These are phyloP conservation scores for Chelonus formosanus DNA, from an alignment of 2,888 invertebrate genomes.

Conservation along the genomic window DNA sequence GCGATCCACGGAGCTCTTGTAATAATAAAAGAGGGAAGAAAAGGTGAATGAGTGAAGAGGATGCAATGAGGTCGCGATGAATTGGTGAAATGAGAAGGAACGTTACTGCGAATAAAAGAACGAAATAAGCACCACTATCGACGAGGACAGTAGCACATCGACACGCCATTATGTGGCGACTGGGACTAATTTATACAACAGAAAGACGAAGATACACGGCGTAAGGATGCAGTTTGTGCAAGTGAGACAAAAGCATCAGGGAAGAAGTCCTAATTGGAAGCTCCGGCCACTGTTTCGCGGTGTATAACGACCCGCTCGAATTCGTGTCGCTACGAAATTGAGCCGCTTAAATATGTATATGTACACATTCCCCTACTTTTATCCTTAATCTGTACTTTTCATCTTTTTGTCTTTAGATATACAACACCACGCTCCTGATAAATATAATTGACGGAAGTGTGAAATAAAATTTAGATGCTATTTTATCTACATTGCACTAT, in stretches of 20 bases:
- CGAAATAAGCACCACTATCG: slow-evolving; percentile 38
- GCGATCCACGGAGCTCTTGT: slow-evolving; percentile 9
- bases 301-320: slow-evolving; percentile 49
- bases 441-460: no score
- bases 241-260: slow-evolving; percentile 33
- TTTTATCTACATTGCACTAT: no score
- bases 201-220: slow-evolving; percentile 59
- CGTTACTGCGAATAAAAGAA: slow-evolving; percentile 10
- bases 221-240: slow-evolving; percentile 26
- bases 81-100: slow-evolving; percentile 28
- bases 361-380: slow-evolving; percentile 13
- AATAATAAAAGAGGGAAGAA: slow-evolving; percentile 24
- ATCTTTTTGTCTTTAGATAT: not conserved
- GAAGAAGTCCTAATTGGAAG: slow-evolving; percentile 59
- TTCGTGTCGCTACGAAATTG: slow-evolving; percentile 50
- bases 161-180: slow-evolving; percentile 65
- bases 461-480: no score
- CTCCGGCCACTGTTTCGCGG: slow-evolving; percentile 59
- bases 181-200: slow-evolving; percentile 65
- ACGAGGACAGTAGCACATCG: slow-evolving; percentile 63
- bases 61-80: slow-evolving; percentile 33
- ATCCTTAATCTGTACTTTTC: not conserved
- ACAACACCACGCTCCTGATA: no score
- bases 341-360: slow-evolving; percentile 41
- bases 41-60: slow-evolving; percentile 12